A percentile compares a stretch with the other conserved stretches of the same genome.
Conservation (phyloP, 2,888 invertebrate species). For the Eristalinus sepulchralis region DNA sequence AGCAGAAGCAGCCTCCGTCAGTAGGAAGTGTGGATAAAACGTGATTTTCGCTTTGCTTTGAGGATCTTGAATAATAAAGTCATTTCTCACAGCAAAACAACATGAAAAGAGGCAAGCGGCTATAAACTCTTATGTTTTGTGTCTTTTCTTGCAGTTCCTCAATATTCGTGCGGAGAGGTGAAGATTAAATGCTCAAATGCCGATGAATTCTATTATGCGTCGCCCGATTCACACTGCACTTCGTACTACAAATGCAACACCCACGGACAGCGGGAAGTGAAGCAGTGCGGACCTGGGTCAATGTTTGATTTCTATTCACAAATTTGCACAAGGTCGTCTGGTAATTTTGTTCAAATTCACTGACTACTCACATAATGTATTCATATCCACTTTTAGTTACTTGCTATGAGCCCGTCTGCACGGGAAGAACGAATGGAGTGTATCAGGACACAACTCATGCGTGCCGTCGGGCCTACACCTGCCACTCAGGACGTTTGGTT, state of each 20-base stretch:
- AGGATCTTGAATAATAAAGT: background rate
- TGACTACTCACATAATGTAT: background rate
- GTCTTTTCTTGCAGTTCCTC: conserved; percentile 38
- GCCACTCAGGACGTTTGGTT: conserved; percentile 82
- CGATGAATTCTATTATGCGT: conserved; percentile 80
- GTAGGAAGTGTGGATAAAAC: conserved; percentile 39
- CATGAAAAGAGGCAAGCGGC: background rate
- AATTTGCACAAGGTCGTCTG: conserved; percentile 82
- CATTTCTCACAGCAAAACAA: background rate
- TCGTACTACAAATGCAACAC: conserved; percentile 83
- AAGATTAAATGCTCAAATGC: conserved; percentile 74
- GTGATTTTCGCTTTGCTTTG: conserved; percentile 24
- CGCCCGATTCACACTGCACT: conserved; percentile 83
- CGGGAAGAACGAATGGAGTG: conserved; percentile 83
- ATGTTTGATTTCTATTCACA: conserved; percentile 83
- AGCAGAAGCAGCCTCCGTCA: conserved; percentile 25
- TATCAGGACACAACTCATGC: conserved; percentile 84
- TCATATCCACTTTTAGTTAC: conserved; percentile 77
- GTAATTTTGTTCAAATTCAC: conserved; percentile 49
- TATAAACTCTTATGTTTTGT: background rate
- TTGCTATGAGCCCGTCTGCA: conserved; percentile 84
- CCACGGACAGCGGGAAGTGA: conserved; percentile 76
- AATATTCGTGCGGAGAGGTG: conserved; percentile 53
- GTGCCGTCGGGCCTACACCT: conserved; percentile 82
- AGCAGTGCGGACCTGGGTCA: conserved; percentile 82